phyloP scores from a whole-genome alignment of 2,888 invertebrate species.

The Leptopilina drosophilae region DNA sequence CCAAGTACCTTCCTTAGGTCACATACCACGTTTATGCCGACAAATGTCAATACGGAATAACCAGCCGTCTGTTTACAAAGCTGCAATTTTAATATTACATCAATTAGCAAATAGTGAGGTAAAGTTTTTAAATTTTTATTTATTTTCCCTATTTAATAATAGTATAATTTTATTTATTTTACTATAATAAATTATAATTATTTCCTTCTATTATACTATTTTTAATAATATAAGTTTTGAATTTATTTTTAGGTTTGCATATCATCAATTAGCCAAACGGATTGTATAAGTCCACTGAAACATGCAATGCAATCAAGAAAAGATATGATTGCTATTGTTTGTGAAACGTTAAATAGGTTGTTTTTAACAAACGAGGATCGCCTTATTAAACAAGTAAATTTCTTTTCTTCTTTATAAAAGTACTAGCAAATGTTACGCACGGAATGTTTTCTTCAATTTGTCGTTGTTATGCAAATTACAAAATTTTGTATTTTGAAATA shows the following conservation, averaged over 20 bases:
- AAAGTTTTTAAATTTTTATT: slow-evolving; percentile 61
- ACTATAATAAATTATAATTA: too few species aligned
- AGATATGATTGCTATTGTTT: slow-evolving; percentile 90
- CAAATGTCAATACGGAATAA: slow-evolving; percentile 83
- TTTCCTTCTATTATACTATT: too few species aligned
- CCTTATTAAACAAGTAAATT: slow-evolving; percentile 81
- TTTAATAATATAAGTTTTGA: slow-evolving; percentile 16
- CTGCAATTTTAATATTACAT: slow-evolving; percentile 91
- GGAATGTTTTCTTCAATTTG: too few species aligned
- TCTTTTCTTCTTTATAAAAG: neutral
- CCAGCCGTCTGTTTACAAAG: slow-evolving; percentile 83
- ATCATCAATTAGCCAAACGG: slow-evolving; percentile 89
- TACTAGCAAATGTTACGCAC: too few species aligned
- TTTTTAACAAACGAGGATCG: slow-evolving; percentile 87
- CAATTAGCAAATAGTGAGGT: slow-evolving; percentile 92
- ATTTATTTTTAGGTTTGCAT: slow-evolving; percentile 84
- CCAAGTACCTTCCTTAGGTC: slow-evolving; percentile 91
- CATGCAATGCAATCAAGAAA: slow-evolving; percentile 91
- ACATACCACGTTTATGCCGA: slow-evolving; percentile 88
- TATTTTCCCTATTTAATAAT: neutral
- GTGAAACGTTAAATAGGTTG: slow-evolving; percentile 92
- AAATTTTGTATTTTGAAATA: too few species aligned
- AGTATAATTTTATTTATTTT: too few species aligned
- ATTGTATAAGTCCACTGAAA: slow-evolving; percentile 93
- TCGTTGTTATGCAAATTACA: too few species aligned